Base-by-base conservation (phyloP, 2,113 vertebrate species). In the Choloepus hoffmanni region DNA sequence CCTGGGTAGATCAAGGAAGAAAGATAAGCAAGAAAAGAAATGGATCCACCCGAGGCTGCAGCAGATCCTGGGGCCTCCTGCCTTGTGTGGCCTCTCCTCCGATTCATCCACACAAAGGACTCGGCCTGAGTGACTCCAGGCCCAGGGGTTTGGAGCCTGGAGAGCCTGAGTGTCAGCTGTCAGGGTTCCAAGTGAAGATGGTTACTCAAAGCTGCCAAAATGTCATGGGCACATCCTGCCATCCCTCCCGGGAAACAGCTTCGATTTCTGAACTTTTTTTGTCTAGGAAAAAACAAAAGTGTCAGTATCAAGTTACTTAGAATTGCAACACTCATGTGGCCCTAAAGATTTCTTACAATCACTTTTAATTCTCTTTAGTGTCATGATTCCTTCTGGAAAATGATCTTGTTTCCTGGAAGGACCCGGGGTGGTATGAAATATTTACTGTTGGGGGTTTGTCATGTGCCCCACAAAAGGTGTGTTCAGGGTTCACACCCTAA, bases 291-390 rank as follows among this genome's bases (percentile, higher is more conserved):
- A 33, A 15, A 18, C 15, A 26, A 5, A 82, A 60, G 36, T 40
- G 36, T 40, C 60, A 45, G 15, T 40, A 18, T 30, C n/a, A 70
- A 45, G 30, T 62, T 63, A 26, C 60, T 83, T 83, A 72, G 88
- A 78, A 43, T 58, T 14, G 3, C 7, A 65, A 5, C 67, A 24
- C 45, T 92, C 68, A 55, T 30, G 40, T 58, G 55, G 55, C 21
- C 30, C 76, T 92, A 65, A 95, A 76, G 45, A 45, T 73, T 95
- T 89, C 58, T 92, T 73, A 67, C 91, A 86, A 63, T 21, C 30
- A 28, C 13, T 92, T 93, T 73, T 60, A 89, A 90, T 77, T 84
- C 36, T 90, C 24, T 67, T 62, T 58, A 63, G 63, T 36, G 9
- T 67, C 63, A 63, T 33, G 10, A 40, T 95, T 53, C 24, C 48